Percentiles rank a stretch among this genome's conserved stretches.
Conservation (phyloP, 1,140 invertebrate genomes). For the Drosophila bifasciata region DNA sequence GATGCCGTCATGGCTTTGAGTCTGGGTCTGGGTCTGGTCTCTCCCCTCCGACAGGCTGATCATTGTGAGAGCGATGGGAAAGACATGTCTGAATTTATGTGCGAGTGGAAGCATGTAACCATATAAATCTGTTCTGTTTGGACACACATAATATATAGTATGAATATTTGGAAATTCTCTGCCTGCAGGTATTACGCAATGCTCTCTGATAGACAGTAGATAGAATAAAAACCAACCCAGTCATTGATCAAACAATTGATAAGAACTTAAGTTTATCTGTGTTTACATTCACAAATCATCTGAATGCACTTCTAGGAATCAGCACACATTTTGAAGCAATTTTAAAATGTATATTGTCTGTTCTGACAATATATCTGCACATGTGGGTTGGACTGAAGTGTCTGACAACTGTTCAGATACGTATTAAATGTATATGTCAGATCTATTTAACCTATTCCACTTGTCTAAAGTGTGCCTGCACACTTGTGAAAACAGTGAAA, state of each 20-base stretch:
- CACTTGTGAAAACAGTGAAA: slow-evolving; percentile 23
- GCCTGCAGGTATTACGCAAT: too few relatives aligned
- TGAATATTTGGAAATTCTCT: too few relatives aligned
- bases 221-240: neutral
- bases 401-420: slow-evolving; percentile 14
- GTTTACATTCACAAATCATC: slow-evolving; percentile 10
- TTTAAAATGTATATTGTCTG: neutral
- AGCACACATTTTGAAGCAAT: neutral
- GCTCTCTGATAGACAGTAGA: neutral
- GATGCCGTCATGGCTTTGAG: slow-evolving; percentile 40
- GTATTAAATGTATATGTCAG: slow-evolving; percentile 22
- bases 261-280: slow-evolving; percentile 14
- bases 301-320: slow-evolving; percentile 9
- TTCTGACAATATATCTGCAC: neutral
- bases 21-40: neutral
- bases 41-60: neutral
- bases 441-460: slow-evolving; percentile 36
- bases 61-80: neutral
- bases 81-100: neutral
- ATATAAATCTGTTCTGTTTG: too few relatives aligned
- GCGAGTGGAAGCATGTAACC: too few relatives aligned
- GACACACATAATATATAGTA: too few relatives aligned
- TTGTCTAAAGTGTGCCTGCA: neutral
- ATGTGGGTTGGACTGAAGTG: neutral
- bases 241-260: slow-evolving; percentile 41